phyloP scores from a whole-genome alignment of 2,797 vertebrate genomes.

The Remorina albescens region DNA sequence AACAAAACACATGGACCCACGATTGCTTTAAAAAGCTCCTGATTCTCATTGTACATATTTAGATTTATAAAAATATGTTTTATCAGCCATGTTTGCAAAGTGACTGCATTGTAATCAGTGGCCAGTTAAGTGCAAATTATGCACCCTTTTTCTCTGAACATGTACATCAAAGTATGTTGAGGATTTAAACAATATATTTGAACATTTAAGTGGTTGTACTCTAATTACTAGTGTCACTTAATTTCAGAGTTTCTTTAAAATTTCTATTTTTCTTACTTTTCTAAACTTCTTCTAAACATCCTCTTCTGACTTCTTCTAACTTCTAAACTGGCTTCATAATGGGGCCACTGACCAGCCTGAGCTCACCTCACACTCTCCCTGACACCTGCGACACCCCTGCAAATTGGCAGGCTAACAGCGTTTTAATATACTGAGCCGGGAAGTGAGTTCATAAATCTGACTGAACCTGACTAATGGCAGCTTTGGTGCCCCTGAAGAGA shows the following conservation, averaged over 20 bases:
- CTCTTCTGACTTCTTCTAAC: too few relatives aligned
- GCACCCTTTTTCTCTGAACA: neutral
- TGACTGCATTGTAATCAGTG: neutral
- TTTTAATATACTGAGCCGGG: conserved; percentile 80
- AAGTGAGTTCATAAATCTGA: conserved; percentile 83
- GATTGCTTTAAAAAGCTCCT: conserved; percentile 2
- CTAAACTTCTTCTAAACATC: too few relatives aligned
- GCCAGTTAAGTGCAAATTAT: neutral
- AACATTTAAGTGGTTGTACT: conserved; percentile 11
- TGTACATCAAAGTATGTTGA: neutral
- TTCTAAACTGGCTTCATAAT: conserved; percentile 77
- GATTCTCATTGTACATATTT: conserved; percentile 2
- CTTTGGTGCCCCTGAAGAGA: conserved; percentile 43
- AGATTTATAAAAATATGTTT: neutral
- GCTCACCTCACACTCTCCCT: conserved; percentile 78
- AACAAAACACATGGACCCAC: conserved; percentile 21
- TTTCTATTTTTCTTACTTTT: conserved; percentile 28
- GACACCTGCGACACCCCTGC: conserved; percentile 82
- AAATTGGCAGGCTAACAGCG: conserved; percentile 78
- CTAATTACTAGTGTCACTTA: conserved; percentile 10
- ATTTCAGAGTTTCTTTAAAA: conserved; percentile 51
- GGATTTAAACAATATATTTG: neutral
- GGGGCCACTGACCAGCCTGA: conserved; percentile 75
- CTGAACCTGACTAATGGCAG: conserved; percentile 67
- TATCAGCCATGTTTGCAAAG: neutral